Conservation (phyloP, 2,113 vertebrate genomes). For the Spermophilus dauricus region DNA sequence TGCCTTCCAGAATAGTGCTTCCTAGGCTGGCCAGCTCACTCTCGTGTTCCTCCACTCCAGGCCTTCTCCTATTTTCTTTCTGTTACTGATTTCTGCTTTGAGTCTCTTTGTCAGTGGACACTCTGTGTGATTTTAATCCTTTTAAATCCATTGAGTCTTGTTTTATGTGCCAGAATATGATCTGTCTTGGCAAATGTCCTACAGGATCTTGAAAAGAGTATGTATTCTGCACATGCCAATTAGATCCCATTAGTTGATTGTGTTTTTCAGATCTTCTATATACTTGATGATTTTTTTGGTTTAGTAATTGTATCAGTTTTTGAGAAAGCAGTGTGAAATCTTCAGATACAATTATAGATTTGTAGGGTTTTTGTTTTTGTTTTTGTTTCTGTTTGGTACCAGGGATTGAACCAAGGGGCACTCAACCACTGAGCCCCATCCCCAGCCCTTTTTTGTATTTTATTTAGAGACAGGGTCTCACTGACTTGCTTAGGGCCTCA, state of each 20-base stretch:
- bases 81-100: not conserved
- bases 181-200: not conserved
- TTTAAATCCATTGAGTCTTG: not conserved
- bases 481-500: no score
- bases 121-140: conserved; percentile 2
- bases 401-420: no score
- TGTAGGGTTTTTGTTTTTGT: not conserved
- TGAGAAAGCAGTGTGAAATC: not conserved
- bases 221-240: not conserved
- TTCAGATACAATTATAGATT: not conserved
- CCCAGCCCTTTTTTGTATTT: no score
- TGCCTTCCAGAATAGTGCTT: not conserved
- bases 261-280: not conserved
- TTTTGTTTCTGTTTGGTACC: no score
- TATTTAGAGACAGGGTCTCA: no score
- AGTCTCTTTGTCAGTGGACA: not conserved
- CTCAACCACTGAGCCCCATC: no score
- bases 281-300: not conserved
- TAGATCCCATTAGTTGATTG: not conserved
- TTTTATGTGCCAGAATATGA: conserved; percentile 22
- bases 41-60: accelerated
- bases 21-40: not conserved
- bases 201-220: conserved; percentile 1
- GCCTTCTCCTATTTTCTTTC: not conserved
- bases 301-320: conserved; percentile 1